A percentile compares a stretch with the other conserved stretches of the same genome.
phyloP scores from a whole-genome alignment of 2,888 invertebrate species.

The Lasioglossum figueresi region DNA sequence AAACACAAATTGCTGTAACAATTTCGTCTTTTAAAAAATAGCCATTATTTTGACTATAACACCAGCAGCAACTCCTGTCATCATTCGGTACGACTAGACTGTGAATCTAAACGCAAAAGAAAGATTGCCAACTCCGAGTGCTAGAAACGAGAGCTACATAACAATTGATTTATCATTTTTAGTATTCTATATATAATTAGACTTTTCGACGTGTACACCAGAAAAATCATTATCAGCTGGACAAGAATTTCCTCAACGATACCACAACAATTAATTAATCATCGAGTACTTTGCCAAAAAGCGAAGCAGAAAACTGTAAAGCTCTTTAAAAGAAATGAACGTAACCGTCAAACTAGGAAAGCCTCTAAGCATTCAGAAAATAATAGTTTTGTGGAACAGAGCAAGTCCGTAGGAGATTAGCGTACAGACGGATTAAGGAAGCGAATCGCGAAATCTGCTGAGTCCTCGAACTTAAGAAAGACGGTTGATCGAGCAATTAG shows the following conservation, averaged over 20 bases:
- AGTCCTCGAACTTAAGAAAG: conserved; percentile 4
- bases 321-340: neutral
- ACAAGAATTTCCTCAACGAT: neutral
- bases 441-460: conserved; percentile 8
- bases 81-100: neutral
- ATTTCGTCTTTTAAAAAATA: neutral
- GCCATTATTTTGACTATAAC: neutral
- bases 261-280: neutral
- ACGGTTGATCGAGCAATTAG: conserved; percentile 3
- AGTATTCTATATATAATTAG: neutral
- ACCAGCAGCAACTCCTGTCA: neutral
- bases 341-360: neutral
- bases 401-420: neutral
- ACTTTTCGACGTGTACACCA: neutral
- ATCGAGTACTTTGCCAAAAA: neutral
- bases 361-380: neutral
- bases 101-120: neutral
- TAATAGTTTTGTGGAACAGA: neutral
- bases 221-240: neutral
- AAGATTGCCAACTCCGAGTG: neutral
- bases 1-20: neutral
- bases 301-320: neutral
- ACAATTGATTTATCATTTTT: neutral
- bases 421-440: neutral
- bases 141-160: no score